Evolutionary conservation across 2,888 invertebrate genomes (phyloP).

Genomic region (Epinotia nisella): DNA sequence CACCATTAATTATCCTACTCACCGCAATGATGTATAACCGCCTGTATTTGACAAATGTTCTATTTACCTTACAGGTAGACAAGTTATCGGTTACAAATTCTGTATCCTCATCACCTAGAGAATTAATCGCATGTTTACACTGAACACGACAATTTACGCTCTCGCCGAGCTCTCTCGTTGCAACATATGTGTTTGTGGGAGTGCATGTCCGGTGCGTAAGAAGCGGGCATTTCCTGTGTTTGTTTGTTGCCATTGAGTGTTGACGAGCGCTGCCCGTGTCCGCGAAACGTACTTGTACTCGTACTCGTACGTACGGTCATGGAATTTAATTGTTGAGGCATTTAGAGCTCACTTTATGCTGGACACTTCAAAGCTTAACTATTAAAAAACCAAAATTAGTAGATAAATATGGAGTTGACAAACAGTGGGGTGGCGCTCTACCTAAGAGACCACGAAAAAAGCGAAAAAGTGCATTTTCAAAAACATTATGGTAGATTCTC

Average conservation of each 20-base stretch:
- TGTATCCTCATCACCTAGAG: constrained; percentile 23
- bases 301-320: no score
- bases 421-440: no score
- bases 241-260: no score
- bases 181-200: constrained; percentile 54
- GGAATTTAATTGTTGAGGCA: no score
- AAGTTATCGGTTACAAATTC: constrained; percentile 14
- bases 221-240: constrained; percentile 50
- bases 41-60: constrained; percentile 34
- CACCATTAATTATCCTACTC: constrained; percentile 24
- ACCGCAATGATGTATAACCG: constrained; percentile 24
- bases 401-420: no score
- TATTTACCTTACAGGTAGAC: background rate
- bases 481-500: no score
- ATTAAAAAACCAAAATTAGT: no score
- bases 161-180: constrained; percentile 18
- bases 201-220: constrained; percentile 19
- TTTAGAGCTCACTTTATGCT: no score
- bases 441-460: no score
- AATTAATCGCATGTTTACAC: constrained; percentile 35
- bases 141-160: constrained; percentile 30
- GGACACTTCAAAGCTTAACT: no score
- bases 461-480: no score
- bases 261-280: constrained; percentile 48
- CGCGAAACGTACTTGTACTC: constrained; percentile 30